Conservation (phyloP, 2,888 invertebrate genomes). For the Morpho helenor region DNA sequence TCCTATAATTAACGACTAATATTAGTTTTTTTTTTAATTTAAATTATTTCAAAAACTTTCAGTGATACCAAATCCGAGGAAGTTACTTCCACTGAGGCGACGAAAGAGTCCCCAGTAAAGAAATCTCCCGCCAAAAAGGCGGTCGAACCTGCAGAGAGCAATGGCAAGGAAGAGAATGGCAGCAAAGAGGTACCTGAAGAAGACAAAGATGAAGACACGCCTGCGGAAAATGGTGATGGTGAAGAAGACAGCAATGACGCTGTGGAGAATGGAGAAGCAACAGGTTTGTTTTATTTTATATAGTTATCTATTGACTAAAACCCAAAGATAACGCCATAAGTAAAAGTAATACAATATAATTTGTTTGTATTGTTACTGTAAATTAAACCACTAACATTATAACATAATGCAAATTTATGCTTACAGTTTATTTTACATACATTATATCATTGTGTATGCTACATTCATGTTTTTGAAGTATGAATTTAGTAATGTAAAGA, state of each 20-base stretch:
- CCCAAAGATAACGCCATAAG: too few relatives aligned
- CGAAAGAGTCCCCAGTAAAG: slow-evolving; percentile 72
- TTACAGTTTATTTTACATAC: too few relatives aligned
- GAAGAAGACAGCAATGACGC: slow-evolving; percentile 75
- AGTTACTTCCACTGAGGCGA: slow-evolving; percentile 68
- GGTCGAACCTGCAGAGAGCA: slow-evolving; percentile 64
- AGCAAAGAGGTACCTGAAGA: slow-evolving; percentile 59
- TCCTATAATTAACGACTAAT: too few relatives aligned
- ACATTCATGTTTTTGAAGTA: too few relatives aligned
- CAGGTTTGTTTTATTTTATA: slow-evolving; percentile 41
- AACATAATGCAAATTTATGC: too few relatives aligned
- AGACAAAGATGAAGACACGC: slow-evolving; percentile 54
- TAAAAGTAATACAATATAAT: too few relatives aligned
- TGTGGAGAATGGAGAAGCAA: slow-evolving; percentile 66
- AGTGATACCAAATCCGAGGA: slow-evolving; percentile 70
- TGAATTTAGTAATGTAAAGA: too few relatives aligned
- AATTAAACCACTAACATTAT: too few relatives aligned
- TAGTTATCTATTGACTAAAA: too few relatives aligned
- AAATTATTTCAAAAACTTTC: slow-evolving; percentile 35
- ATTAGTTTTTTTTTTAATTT: too few relatives aligned
- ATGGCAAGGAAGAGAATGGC: slow-evolving; percentile 70
- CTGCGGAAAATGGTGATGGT: slow-evolving; percentile 61
- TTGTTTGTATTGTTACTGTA: too few relatives aligned
- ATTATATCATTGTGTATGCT: too few relatives aligned
- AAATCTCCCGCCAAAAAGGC: slow-evolving; percentile 75